Percentiles rank a stretch among this genome's conserved stretches.
phyloP scores from a whole-genome alignment of 1,140 invertebrate species.

The Octopus bimaculoides region DNA sequence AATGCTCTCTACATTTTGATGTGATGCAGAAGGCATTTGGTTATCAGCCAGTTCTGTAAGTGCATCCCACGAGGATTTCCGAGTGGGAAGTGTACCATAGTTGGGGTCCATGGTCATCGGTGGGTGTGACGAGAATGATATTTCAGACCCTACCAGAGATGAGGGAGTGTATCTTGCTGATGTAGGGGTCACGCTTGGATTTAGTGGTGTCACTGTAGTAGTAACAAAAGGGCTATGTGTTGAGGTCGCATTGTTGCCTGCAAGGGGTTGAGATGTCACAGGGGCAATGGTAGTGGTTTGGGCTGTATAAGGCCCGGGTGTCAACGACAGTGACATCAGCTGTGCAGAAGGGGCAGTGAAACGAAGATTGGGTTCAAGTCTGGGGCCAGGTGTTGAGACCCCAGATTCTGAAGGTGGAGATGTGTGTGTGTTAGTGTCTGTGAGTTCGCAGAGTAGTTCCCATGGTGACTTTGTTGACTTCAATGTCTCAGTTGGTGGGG shows the following conservation, averaged over 20 bases:
- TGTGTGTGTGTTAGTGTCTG: background rate
- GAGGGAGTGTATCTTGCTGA: background rate
- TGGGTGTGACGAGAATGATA: background rate
- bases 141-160: background rate
- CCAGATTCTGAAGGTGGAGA: background rate
- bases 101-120: background rate
- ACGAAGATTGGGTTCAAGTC: too few species aligned
- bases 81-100: background rate
- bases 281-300: background rate
- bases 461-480: background rate
- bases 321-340: too few species aligned
- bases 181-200: background rate
- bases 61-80: conserved; percentile 10
- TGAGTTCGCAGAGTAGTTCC: conserved; percentile 10
- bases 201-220: background rate
- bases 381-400: too few species aligned
- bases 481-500: background rate
- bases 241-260: background rate
- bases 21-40: background rate
- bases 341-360: too few species aligned
- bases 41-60: conserved; percentile 5
- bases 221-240: background rate
- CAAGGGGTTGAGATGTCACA: background rate
- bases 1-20: background rate
- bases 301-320: background rate